Evolutionary conservation across 1,140 invertebrate species (phyloP), one percentile per base, ranked within the genome.

Genomic region (Pygmarrhopalites habei): DNA sequence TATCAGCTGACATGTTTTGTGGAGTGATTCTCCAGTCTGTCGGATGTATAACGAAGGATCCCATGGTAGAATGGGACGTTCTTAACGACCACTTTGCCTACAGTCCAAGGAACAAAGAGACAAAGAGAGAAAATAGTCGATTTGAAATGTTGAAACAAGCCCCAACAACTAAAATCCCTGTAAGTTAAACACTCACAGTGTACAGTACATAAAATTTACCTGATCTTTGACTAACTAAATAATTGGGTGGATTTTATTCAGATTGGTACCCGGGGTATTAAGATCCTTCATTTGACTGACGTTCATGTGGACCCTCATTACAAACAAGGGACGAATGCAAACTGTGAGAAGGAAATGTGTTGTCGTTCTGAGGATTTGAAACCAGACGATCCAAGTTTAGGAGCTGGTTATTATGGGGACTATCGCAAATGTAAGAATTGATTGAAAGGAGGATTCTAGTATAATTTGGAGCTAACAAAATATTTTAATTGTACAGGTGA

Each of bases 301-400:
- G 77, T 79, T 39, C 80, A 81, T 69, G 75, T 77, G 26, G 80
- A 81, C 73, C 74, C 75, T 10, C 71, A 79, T 4, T 81, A 81
- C 66, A 62, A 65, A 30, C 73, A 73, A 64, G 79, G 79, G 19
- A 73, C 74, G 43, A 72, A 73, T 53, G 72, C 77, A n/a, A 75
- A 77, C 56, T 81, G 80, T 69, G 71, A 75, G n/a, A 74, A 79
- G 61, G 79, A 79, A 4, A 71, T 81, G 5, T 81, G 80, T 65
- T 81, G 80, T 60, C 67, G 78, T n/a, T 59, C 68, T 39, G 71
- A 72, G 7, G 73, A 73, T 64, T 70, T 26, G 68, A 58, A 26
- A 32, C 23, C 7, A 70, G 72, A 17, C 62, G 32, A 51, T 15
- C 28, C 29, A 41, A 30, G 2, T 23, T 17, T 32, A 2, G 44